Base-by-base conservation (phyloP, 1,140 invertebrate species). In the Drosophila guanche region DNA sequence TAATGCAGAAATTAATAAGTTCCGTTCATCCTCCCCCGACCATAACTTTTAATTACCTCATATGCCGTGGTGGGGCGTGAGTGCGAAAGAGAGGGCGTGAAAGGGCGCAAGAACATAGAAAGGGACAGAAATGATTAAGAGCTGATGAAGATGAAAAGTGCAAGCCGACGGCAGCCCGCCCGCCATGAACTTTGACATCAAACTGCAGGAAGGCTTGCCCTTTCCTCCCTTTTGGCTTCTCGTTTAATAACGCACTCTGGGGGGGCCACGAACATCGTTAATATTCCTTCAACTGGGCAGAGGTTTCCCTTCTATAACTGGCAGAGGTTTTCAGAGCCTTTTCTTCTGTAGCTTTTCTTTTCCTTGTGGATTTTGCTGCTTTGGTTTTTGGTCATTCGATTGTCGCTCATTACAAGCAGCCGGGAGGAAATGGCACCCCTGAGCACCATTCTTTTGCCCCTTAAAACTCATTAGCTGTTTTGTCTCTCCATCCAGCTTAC, bases 1-100 rank as follows among this genome's bases (percentile, higher is more conserved):
- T 88, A 88, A 88, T 88, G 83, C 79, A 88, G 66, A 88, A 88
- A 88, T 88, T 88, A 88, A 88, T 88, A 88, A 88, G 79, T 84
- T 84, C 79, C 61, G 73, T 77, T 73, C 40, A 29, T 42, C 23
- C 23, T 54, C 55, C 45, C 53, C 47, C 33, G 45, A 47, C 67
- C 83, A 85, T 85, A 85, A 85, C 57, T 85, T 78, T 81, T 85
- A 77, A 85, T 85, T 85, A 85, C 73, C 81, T 66, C 41, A 70
- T 61, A 42, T 67, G 61, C 60, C 16, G 16, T 1, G 16, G 69
- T 63, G 70, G 20, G 27, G 27, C 42, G 60, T 7, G 22, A 33
- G 33, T 20, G 22, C 4, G 20, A 5, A 16, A 37, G 29, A 20
- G 12, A 10, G 10, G 8, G 2, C 14, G 25, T 12, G 40, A 53